Percentiles rank a stretch among this genome's conserved stretches.
These are phyloP conservation scores for Sminthurides bifidus DNA, from an alignment of 1,140 invertebrate genomes.

Conservation along the genomic window DNA sequence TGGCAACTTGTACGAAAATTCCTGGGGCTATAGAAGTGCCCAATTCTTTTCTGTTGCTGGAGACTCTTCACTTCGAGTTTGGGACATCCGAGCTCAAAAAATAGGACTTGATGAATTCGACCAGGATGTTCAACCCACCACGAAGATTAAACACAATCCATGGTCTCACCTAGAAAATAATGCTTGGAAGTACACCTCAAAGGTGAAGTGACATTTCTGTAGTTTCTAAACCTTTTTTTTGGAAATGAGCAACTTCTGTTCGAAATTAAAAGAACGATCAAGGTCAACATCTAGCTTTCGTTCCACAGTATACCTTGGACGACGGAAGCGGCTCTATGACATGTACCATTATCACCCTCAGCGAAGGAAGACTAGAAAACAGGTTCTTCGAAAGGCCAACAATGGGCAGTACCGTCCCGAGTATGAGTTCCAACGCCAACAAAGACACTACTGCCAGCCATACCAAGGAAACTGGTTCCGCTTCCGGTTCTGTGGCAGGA, in stretches of 20 bases:
- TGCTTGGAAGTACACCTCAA: conserved; percentile 19
- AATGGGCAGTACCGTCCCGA: no score
- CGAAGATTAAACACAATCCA: conserved; percentile 14
- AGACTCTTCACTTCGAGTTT: conserved; percentile 16
- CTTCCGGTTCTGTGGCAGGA: no score
- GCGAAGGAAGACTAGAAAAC: conserved; percentile 8
- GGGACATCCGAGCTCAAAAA: conserved; percentile 23
- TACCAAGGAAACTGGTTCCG: no score
- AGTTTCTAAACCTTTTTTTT: not conserved
- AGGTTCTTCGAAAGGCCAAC: not conserved
- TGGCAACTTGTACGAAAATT: conserved; percentile 23
- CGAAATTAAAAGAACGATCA: not conserved
- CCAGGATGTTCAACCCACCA: not conserved
- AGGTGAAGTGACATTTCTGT: conserved; percentile 5
- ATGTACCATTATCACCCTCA: conserved; percentile 5
- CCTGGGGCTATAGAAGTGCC: conserved; percentile 7
- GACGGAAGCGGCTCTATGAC: conserved; percentile 17
- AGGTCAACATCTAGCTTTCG: not conserved
- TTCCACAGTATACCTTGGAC: conserved; percentile 14
- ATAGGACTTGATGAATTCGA: conserved; percentile 12
- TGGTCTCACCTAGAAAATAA: conserved; percentile 27
- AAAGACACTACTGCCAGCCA: not conserved
- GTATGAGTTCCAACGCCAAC: not conserved
- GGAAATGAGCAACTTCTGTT: not conserved
- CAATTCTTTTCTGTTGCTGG: conserved; percentile 26